Evolutionary conservation across 2,113 vertebrate genomes (phyloP), one percentile per base, ranked within the genome.

Genomic region (Oryzias javanicus): DNA sequence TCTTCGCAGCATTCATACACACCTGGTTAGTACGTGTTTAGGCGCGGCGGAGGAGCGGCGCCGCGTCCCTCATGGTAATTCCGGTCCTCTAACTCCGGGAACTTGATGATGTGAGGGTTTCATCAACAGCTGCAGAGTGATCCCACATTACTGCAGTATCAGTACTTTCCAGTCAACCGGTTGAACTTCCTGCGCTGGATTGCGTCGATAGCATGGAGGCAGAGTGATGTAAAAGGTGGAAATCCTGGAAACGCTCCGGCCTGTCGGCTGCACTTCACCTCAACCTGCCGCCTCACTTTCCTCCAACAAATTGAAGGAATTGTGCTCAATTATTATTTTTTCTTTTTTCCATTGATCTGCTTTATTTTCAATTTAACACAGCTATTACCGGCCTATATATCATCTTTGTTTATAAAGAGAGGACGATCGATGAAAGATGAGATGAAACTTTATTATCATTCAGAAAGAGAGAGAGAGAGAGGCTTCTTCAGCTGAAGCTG

Each of bases 361-460:
- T 67, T 81, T 69, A 78, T 81, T 83, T 83, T 74, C 66, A 76
- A 84, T 84, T 78, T 74, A 79, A 79, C 78, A 71, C 77, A 41
- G 49, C 58, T 49, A 74, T 85, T 79, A 85, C 79, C 50, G 14
- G 65, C 72, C 78, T 70, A 74, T 86, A 81, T 56, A 81, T 83
- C 83, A 84, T 78, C 78, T 86, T 70, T 81, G 83, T 83, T 88
- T 81, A 83, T 79, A 71, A 79, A 81, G 79, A 72, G 57, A 68
- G 49, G 35, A 15, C 42, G 64, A 82, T 85, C 81, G 16, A 85
- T 81, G 61, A 25, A 70, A 79, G 76, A 80, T 76, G 83, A 72
- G 58, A 68, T 57, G 82, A 73, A 79, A 68, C 77, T 47, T 22
- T 59, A 82, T 68, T 80, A 86, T 80, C 82, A 68, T 75, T 86